These are phyloP conservation scores for Beris chalybata DNA, from an alignment of 2,888 invertebrate genomes.

Conservation along the genomic window DNA sequence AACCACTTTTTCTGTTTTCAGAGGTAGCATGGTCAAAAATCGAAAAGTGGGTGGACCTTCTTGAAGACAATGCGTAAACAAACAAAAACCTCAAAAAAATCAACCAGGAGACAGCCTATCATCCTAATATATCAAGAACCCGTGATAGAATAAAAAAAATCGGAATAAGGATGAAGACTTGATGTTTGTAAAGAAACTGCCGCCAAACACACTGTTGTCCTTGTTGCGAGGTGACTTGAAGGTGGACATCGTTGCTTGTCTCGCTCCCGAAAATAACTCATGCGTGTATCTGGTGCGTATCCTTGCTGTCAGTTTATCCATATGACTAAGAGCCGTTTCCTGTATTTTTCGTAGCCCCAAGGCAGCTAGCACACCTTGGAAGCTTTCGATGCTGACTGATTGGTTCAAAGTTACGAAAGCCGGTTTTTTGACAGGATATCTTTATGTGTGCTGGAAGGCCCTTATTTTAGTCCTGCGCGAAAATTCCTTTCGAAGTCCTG, in stretches of 20 bases:
- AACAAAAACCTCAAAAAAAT: conserved; percentile 8
- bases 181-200: conserved; percentile 8
- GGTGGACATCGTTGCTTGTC: no score
- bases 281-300: conserved; percentile 21
- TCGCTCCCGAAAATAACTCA: conserved; percentile 13
- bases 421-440: conserved; percentile 16
- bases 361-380: not conserved
- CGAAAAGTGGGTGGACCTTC: conserved; percentile 30
- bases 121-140: conserved; percentile 4
- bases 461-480: not conserved
- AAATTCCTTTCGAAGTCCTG: no score
- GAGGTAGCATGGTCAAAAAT: conserved; percentile 6
- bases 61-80: conserved; percentile 16
- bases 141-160: no score
- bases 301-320: not conserved
- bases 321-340: no score
- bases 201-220: conserved; percentile 1
- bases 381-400: conserved; percentile 21
- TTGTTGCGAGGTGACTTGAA: not conserved
- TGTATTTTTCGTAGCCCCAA: no score
- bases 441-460: not conserved
- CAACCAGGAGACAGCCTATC: conserved; percentile 31
- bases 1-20: not conserved
- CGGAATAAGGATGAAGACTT: no score
- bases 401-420: conserved; percentile 7